These are phyloP conservation scores for Drosophila ironensis DNA, from an alignment of 1,140 invertebrate species.

Conservation along the genomic window DNA sequence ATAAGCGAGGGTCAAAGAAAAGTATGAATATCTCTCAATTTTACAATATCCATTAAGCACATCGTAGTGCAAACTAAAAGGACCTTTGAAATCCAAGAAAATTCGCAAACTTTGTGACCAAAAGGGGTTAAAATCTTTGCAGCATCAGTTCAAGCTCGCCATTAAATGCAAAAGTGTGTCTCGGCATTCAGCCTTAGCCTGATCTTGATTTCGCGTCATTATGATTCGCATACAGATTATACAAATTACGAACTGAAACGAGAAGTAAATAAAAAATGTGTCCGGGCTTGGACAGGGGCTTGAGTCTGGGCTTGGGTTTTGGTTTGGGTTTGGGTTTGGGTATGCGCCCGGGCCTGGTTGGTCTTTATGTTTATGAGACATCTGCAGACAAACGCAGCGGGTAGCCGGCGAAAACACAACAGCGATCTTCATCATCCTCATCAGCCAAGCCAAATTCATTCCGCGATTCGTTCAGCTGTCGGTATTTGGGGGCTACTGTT, in stretches of 20 bases:
- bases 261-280: slow-evolving; percentile 1
- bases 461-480: slow-evolving; percentile 73
- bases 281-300: slow-evolving; percentile 3
- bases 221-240: slow-evolving; percentile 63
- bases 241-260: slow-evolving; percentile 50
- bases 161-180: slow-evolving; percentile 66
- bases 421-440: slow-evolving; percentile 19
- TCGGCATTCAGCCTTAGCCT: slow-evolving; percentile 34
- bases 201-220: slow-evolving; percentile 75
- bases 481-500: slow-evolving; percentile 75
- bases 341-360: slow-evolving; percentile 27
- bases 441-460: slow-evolving; percentile 56
- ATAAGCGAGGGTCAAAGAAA: too few relatives aligned
- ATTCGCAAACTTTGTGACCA: background rate
- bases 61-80: background rate
- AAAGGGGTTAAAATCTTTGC: slow-evolving; percentile 28
- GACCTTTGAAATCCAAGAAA: background rate
- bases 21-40: too few relatives aligned
- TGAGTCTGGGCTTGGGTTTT: slow-evolving; percentile 1
- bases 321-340: background rate
- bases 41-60: too few relatives aligned
- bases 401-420: slow-evolving; percentile 22
- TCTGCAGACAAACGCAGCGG: slow-evolving; percentile 52
- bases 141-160: slow-evolving; percentile 1
- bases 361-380: slow-evolving; percentile 50